phyloP scores from a whole-genome alignment of 1,140 invertebrate species.

The Globodera rostochiensis region DNA sequence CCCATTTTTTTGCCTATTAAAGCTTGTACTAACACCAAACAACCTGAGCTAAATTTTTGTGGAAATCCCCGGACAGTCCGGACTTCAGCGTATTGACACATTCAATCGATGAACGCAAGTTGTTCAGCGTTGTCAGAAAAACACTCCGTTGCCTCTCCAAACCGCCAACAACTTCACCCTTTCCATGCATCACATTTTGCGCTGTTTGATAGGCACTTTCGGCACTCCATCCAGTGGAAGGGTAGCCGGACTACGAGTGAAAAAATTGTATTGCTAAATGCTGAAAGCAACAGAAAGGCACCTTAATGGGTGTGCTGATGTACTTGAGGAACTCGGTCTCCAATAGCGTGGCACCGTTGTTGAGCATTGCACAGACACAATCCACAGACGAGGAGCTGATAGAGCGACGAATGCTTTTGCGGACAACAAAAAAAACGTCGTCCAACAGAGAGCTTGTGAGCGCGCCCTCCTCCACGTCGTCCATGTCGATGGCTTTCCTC shows the following conservation, averaged over 20 bases:
- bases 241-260: constrained; percentile 77
- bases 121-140: constrained; percentile 54
- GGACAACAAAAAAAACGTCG: constrained; percentile 95
- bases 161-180: constrained; percentile 53
- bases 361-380: constrained; percentile 92
- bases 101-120: constrained; percentile 49
- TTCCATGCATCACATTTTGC: constrained; percentile 61
- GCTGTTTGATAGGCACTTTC: constrained; percentile 62
- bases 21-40: neutral
- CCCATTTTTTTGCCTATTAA: too few species aligned
- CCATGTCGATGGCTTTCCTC: constrained; percentile 86
- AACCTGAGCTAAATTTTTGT: constrained; percentile 42
- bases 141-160: constrained; percentile 50
- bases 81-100: constrained; percentile 46
- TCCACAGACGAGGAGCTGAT: constrained; percentile 87
- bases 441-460: constrained; percentile 87
- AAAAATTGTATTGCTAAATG: constrained; percentile 77
- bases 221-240: constrained; percentile 58
- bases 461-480: constrained; percentile 74
- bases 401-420: constrained; percentile 88
- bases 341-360: constrained; percentile 84
- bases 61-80: constrained; percentile 51
- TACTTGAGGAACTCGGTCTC: constrained; percentile 83
- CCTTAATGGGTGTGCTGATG: constrained; percentile 76
- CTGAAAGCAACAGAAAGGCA: constrained; percentile 75